phyloP scores from a whole-genome alignment of 2,113 vertebrate genomes.

The Cynopterus brachyotis region DNA sequence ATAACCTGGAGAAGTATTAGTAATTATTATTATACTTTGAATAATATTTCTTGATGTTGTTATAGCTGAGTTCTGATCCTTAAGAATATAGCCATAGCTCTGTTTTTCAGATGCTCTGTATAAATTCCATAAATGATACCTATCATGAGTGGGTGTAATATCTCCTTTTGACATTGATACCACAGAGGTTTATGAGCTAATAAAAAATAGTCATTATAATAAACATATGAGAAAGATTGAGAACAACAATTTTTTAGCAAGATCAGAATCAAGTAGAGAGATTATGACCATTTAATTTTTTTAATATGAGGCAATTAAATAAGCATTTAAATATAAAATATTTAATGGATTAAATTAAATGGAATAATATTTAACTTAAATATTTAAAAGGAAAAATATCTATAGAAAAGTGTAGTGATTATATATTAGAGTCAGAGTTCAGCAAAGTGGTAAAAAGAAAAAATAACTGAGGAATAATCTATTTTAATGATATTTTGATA shows the following conservation, averaged over 20 bases:
- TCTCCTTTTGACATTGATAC: background rate
- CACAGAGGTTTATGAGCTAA: background rate
- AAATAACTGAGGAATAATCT: background rate
- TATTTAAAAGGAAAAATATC: background rate
- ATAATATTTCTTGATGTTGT: background rate
- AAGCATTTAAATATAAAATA: background rate
- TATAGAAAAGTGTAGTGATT: background rate
- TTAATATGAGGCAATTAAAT: background rate
- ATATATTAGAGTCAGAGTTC: background rate
- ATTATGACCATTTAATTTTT: background rate
- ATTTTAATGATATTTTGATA: slow-evolving; percentile 9
- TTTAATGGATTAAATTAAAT: background rate
- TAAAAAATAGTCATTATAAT: background rate
- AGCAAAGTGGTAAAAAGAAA: background rate
- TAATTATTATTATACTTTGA: background rate
- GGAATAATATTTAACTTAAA: background rate
- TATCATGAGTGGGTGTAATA: background rate
- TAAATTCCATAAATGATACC: background rate
- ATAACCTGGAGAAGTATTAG: background rate
- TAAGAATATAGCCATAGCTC: background rate
- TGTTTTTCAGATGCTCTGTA: background rate
- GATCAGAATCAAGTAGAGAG: background rate
- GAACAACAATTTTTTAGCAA: background rate
- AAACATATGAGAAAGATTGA: background rate
- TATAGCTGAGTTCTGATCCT: background rate